Conservation (phyloP, 2,113 vertebrate species). For the Laticauda laticaudata region DNA sequence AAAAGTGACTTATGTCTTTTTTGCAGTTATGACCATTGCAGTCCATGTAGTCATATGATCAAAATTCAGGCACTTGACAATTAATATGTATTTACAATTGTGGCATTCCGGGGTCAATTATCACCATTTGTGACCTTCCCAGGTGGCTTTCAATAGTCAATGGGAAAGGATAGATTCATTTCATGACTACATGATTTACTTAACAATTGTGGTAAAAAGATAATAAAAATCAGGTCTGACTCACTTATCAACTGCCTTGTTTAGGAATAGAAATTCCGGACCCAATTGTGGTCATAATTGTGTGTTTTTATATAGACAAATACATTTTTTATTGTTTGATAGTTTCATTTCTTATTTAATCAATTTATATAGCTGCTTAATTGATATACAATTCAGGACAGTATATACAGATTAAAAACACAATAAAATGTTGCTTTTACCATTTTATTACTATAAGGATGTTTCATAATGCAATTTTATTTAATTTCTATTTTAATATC, state of each 20-base stretch:
- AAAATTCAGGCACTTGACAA: not conserved
- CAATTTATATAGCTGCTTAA: not conserved
- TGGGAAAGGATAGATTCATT: not conserved
- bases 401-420: not conserved
- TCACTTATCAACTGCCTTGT: not conserved
- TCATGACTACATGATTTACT: not conserved
- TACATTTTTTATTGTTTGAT: not conserved
- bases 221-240: not conserved
- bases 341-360: not conserved
- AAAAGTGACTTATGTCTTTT: not conserved
- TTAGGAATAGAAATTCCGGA: not conserved
- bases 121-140: not conserved
- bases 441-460: not conserved
- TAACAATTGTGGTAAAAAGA: not conserved
- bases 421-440: not conserved
- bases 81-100: not conserved
- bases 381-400: not conserved
- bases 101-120: not conserved
- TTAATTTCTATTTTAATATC: not conserved
- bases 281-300: not conserved
- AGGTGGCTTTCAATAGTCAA: not conserved
- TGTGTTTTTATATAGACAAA: not conserved
- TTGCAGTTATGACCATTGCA: not conserved
- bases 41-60: not conserved
- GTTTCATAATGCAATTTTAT: not conserved